These are phyloP conservation scores for Tenualosa thibaudeaui DNA, from an alignment of 2,797 vertebrate species.

Conservation along the genomic window DNA sequence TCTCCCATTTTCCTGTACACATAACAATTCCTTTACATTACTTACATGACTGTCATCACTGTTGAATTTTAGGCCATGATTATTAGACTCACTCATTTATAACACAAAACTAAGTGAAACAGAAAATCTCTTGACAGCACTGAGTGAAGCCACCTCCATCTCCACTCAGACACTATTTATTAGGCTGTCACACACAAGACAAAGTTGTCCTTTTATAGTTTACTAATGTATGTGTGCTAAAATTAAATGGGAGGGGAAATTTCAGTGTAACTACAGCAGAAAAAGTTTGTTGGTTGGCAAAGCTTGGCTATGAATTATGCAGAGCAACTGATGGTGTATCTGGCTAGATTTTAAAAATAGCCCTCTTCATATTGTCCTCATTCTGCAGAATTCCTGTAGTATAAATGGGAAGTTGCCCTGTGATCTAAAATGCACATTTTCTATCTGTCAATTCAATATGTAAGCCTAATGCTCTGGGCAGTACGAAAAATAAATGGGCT, in stretches of 20 bases:
- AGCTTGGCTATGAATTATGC: not conserved
- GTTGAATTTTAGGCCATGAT: too few relatives aligned
- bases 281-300: not conserved
- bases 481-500: conserved; percentile 38
- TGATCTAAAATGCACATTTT: not conserved
- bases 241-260: not conserved
- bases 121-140: too few relatives aligned
- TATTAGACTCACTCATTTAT: too few relatives aligned
- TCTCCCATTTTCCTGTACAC: not conserved
- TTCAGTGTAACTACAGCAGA: not conserved
- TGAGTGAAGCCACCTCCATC: too few relatives aligned
- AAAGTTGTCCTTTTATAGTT: too few relatives aligned
- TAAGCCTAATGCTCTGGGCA: conserved; percentile 26
- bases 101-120: too few relatives aligned
- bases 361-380: not conserved
- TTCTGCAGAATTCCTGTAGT: conserved; percentile 20
- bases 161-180: too few relatives aligned
- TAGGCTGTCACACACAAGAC: too few relatives aligned
- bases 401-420: not conserved
- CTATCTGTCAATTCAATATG: conserved; percentile 25
- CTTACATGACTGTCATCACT: too few relatives aligned
- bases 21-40: not conserved
- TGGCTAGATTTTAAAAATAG: conserved; percentile 5
- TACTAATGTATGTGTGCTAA: too few relatives aligned
- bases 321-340: not conserved